These are phyloP conservation scores for Margaritifera margaritifera DNA, from an alignment of 2,888 invertebrate genomes.

Conservation along the genomic window DNA sequence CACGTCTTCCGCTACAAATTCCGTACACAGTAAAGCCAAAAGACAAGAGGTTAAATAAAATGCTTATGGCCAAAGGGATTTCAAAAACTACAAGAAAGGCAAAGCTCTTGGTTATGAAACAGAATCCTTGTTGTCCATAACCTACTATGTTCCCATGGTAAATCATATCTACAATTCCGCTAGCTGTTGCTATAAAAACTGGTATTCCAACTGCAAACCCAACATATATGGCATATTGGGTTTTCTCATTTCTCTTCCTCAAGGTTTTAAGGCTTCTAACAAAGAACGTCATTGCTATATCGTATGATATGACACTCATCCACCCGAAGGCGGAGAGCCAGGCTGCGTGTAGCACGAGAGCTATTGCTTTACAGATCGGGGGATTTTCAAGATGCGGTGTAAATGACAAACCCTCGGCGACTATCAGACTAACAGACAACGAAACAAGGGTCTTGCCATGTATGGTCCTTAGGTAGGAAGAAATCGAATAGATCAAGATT, in stretches of 20 bases:
- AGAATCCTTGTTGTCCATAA: too few relatives aligned
- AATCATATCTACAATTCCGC: too few relatives aligned
- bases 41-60: constrained; percentile 8
- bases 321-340: constrained; percentile 25
- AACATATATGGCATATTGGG: too few relatives aligned
- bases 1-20: neutral
- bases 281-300: constrained; percentile 31
- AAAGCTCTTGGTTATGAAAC: too few relatives aligned
- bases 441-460: constrained; percentile 11
- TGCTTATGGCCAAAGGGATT: too few relatives aligned
- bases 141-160: too few relatives aligned
- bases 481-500: constrained; percentile 8
- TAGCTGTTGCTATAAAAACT: too few relatives aligned
- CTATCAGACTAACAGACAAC: constrained; percentile 5
- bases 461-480: neutral
- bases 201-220: too few relatives aligned
- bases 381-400: too few relatives aligned
- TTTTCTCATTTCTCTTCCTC: too few relatives aligned
- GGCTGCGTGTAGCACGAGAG: constrained; percentile 14
- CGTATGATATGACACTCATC: constrained; percentile 30
- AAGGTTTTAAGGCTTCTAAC: neutral
- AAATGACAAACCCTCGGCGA: neutral
- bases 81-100: too few relatives aligned
- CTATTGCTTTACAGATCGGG: constrained; percentile 14
- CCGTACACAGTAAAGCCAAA: constrained; percentile 14